Evolutionary conservation across 2,888 invertebrate genomes (phyloP).

Genomic region (Ennomos fuscantarius): DNA sequence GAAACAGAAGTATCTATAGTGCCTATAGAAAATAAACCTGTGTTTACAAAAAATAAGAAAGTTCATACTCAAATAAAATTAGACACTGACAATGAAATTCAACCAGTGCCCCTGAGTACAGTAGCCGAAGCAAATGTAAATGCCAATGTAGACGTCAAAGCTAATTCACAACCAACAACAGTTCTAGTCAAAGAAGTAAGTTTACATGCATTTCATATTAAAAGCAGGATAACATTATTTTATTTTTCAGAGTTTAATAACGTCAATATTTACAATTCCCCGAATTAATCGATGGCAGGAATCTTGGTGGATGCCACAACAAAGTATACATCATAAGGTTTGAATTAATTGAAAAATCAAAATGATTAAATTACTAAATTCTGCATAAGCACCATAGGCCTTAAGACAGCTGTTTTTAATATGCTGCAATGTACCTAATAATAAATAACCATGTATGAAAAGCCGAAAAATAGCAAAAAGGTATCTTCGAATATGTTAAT

Average conservation of each 20-base stretch:
- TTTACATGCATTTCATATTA: slow-evolving; percentile 44
- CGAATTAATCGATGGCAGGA: slow-evolving; percentile 43
- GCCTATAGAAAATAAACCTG: slow-evolving; percentile 40
- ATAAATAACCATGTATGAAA: no score
- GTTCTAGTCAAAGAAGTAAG: slow-evolving; percentile 74
- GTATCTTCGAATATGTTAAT: neutral
- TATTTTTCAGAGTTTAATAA: slow-evolving; percentile 53
- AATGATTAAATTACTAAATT: slow-evolving; percentile 6
- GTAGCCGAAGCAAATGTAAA: slow-evolving; percentile 46
- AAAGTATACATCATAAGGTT: slow-evolving; percentile 57
- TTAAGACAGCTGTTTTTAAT: slow-evolving; percentile 4
- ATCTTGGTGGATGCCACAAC: slow-evolving; percentile 44
- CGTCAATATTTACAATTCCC: slow-evolving; percentile 53
- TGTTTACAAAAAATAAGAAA: slow-evolving; percentile 44
- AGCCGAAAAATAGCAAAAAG: neutral
- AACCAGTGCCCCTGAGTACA: slow-evolving; percentile 44
- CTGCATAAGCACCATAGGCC: slow-evolving; percentile 24
- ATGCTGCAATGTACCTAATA: neutral
- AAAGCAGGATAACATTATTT: slow-evolving; percentile 23
- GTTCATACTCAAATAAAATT: slow-evolving; percentile 57
- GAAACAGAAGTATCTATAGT: slow-evolving; percentile 47
- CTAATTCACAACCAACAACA: slow-evolving; percentile 45
- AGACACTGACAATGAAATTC: slow-evolving; percentile 62
- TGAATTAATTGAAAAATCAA: slow-evolving; percentile 34
- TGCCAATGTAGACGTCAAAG: slow-evolving; percentile 47